Evolutionary conservation across 1,140 invertebrate genomes (phyloP).

Genomic region (Drosophila setifemur): DNA sequence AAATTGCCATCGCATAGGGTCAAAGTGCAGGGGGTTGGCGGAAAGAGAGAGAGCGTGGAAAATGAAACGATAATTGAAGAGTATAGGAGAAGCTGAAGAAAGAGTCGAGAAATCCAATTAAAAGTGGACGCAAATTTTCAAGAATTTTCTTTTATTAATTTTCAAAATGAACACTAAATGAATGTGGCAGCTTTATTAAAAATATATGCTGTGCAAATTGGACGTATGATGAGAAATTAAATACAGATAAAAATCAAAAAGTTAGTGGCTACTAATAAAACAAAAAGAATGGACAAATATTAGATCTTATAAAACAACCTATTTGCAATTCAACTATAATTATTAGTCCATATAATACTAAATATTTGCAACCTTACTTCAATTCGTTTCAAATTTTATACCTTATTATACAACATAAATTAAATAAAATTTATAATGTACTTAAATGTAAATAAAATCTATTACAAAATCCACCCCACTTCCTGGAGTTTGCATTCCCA

Average conservation of each 20-base stretch:
- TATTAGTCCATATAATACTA: too few species aligned
- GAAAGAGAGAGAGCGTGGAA: conserved; percentile 47
- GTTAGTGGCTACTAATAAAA: too few species aligned
- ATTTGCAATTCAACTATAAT: too few species aligned
- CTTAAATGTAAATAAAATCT: neutral
- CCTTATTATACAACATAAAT: too few species aligned
- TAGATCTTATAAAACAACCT: too few species aligned
- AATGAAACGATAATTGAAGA: conserved; percentile 37
- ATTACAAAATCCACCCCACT: neutral
- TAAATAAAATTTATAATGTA: too few species aligned
- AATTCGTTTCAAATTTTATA: too few species aligned
- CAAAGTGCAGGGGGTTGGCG: conserved; percentile 32
- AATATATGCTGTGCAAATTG: neutral
- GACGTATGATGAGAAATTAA: neutral
- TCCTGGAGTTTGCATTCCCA: conserved; percentile 5
- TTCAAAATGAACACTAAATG: neutral
- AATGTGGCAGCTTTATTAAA: neutral
- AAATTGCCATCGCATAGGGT: conserved; percentile 60
- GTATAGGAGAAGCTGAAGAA: neutral
- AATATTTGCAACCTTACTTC: too few species aligned
- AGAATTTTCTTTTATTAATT: neutral
- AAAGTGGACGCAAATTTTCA: conserved; percentile 13
- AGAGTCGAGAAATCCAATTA: conserved; percentile 20
- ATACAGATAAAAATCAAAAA: neutral
- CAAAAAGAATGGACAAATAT: too few species aligned